phyloP scores from a whole-genome alignment of 2,888 invertebrate genomes.

The Strigamia crassipes region DNA sequence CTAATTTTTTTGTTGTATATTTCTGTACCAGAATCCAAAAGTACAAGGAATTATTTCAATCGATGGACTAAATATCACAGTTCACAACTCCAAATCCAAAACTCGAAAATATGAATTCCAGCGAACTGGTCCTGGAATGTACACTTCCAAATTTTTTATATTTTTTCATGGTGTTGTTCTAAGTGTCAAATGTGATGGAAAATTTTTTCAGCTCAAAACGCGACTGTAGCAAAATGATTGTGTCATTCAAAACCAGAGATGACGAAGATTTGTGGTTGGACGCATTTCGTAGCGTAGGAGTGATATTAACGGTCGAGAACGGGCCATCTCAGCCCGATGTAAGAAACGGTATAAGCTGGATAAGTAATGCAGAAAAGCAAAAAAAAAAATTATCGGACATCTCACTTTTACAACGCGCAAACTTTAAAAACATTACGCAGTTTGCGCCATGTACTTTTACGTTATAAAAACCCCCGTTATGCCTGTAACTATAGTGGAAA shows the following conservation, averaged over 20 bases:
- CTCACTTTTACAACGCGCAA: too few relatives aligned
- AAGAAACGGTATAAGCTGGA: neutral
- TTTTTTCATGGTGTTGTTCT: neutral
- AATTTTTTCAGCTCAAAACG: neutral
- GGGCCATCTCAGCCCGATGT: neutral
- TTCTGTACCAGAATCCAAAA: neutral
- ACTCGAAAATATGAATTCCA: too few relatives aligned
- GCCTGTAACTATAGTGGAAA: too few relatives aligned
- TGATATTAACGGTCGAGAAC: neutral
- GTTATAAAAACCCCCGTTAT: too few relatives aligned
- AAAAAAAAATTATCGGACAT: too few relatives aligned
- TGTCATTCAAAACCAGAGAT: neutral
- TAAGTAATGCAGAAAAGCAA: too few relatives aligned
- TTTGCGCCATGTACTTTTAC: too few relatives aligned
- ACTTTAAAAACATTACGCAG: too few relatives aligned
- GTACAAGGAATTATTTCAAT: neutral
- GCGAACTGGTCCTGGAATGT: too few relatives aligned
- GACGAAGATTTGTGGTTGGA: constrained; percentile 17
- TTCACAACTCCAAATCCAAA: too few relatives aligned
- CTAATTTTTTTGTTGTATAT: neutral
- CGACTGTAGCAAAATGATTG: neutral
- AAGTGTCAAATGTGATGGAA: neutral
- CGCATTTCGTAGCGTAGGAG: neutral
- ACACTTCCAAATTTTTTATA: too few relatives aligned
- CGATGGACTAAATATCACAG: too few relatives aligned